Evolutionary conservation across 2,797 vertebrate species (phyloP), one percentile per base, ranked within the genome.

Genomic region (Labeo calbasu): DNA sequence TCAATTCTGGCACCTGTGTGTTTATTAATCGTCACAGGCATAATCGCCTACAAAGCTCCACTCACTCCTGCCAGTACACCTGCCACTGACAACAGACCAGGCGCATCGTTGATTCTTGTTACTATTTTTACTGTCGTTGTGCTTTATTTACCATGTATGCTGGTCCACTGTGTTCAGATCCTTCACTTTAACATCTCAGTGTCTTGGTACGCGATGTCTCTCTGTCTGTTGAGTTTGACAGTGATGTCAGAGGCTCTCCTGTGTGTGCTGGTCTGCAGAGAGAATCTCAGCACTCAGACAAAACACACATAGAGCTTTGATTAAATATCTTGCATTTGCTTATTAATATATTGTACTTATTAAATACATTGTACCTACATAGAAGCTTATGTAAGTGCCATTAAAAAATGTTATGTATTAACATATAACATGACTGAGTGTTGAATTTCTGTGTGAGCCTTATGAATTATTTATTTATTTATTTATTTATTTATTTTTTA

Each of bases 201-300:
- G 14, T 36, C 13, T 61, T 21, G 19, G 23, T 2, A 0, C 0
- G 5, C 9, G 0, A 50, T 82, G 43, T 73, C 25, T 6, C 0
- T 2, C 17, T 73, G 43, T 28, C 23, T 82, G 55, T 25, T 82
- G 40, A 63, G 43, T 73, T 9, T 65, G 43, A 73, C 66, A 36
- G 69, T 82, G 43, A 21, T 82, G 19, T 73, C 69, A 50, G 69
- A 82, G 40, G 69, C 80, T 72, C n/a, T 81, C 3, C 23, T 72
- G 53, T 72, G 69, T 72, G 79, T 81, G 12, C 36, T 81, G 53
- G 55, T 81, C 53, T 81, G 69, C 15, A 81, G 57, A 46, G 53
- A 61, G 68, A 72, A 32, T 21, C 66, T 72, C 53, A 32, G 23
- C 1, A 13, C 14, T 81, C 53, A 71, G 9, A 50, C 40, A 19